phyloP scores from a whole-genome alignment of 2,113 vertebrate species.

The Dromiciops gliroides region DNA sequence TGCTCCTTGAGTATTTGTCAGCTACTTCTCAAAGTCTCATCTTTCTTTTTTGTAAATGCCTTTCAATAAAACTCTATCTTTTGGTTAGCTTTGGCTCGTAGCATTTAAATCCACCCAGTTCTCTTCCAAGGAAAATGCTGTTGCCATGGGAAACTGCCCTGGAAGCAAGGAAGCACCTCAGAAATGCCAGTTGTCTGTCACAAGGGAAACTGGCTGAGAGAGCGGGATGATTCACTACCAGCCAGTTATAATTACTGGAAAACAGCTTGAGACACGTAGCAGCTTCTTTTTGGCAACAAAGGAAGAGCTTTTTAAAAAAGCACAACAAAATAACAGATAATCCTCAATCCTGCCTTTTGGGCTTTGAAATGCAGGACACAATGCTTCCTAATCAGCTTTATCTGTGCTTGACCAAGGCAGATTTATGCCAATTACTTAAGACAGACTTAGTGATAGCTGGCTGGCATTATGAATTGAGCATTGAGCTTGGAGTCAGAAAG shows the following conservation, averaged over 20 bases:
- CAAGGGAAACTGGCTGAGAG: background rate
- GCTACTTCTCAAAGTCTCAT: background rate
- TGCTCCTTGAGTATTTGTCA: background rate
- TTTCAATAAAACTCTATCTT: background rate
- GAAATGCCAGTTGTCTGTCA: background rate
- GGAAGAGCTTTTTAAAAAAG: background rate
- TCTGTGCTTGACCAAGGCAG: background rate
- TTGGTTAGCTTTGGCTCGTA: background rate
- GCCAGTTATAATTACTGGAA: background rate
- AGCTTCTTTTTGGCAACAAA: slow-evolving; percentile 2
- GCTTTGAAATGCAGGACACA: background rate
- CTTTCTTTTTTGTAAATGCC: background rate
- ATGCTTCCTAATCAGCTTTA: background rate
- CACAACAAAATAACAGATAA: background rate
- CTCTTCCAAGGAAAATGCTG: background rate
- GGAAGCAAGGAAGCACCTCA: background rate
- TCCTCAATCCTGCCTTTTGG: background rate
- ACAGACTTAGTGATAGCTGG: background rate
- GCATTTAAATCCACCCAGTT: background rate
- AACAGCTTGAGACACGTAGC: background rate
- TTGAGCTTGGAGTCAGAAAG: background rate
- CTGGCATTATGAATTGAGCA: background rate
- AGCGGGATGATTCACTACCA: background rate
- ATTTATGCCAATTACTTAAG: background rate
- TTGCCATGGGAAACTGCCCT: background rate